Conservation (phyloP, 2,888 invertebrate genomes). For the Xanthorhoe spadicearia region DNA sequence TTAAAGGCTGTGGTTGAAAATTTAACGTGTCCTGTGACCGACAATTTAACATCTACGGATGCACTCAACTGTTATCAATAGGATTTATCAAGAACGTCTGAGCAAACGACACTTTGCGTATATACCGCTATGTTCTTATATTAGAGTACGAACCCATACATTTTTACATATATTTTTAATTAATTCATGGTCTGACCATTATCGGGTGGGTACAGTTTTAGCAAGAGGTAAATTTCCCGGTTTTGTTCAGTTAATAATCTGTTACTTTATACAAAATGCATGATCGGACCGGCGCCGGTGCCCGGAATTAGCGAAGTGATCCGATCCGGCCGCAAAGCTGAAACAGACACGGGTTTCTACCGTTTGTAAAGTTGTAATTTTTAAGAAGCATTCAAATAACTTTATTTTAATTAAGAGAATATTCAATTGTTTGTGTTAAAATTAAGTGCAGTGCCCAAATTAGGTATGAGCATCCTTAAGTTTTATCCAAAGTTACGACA, state of each 20-base stretch:
- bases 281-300: slow-evolving; percentile 15
- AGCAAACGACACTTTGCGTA: too few relatives aligned
- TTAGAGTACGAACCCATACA: too few relatives aligned
- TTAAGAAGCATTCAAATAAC: not conserved
- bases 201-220: slow-evolving; percentile 1
- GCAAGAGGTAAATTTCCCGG: slow-evolving; percentile 16
- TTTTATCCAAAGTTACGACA: too few relatives aligned
- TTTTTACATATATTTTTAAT: too few relatives aligned
- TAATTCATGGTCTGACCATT: not conserved
- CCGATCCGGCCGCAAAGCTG: slow-evolving; percentile 6
- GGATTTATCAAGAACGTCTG: too few relatives aligned
- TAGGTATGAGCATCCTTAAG: too few relatives aligned
- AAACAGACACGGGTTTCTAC: not conserved
- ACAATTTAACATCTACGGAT: too few relatives aligned
- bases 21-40: too few relatives aligned
- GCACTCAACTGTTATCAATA: too few relatives aligned
- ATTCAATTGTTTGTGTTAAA: not conserved
- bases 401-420: not conserved
- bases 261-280: slow-evolving; percentile 38
- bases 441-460: too few relatives aligned
- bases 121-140: too few relatives aligned
- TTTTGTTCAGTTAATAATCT: slow-evolving; percentile 33
- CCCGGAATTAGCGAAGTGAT: slow-evolving; percentile 18
- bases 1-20: too few relatives aligned
- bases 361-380: not conserved